phyloP scores from a whole-genome alignment of 2,113 vertebrate genomes.

The Ochotona curzoniae region DNA sequence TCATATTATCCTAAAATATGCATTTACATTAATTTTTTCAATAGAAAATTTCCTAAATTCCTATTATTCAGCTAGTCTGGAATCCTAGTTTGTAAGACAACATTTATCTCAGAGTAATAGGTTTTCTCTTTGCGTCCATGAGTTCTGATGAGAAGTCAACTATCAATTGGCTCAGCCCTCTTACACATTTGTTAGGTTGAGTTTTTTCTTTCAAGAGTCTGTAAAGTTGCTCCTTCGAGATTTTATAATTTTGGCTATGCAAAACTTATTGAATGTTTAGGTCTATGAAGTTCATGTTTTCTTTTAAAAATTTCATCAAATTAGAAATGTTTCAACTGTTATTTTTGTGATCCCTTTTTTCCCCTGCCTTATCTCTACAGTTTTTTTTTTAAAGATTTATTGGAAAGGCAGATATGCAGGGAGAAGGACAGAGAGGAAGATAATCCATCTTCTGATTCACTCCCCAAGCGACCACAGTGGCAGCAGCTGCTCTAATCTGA shows the following conservation, averaged over 20 bases:
- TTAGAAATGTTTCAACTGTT: background rate
- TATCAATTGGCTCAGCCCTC: background rate
- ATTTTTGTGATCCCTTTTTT: slow-evolving; percentile 7
- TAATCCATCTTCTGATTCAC: too few relatives aligned
- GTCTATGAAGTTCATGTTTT: background rate
- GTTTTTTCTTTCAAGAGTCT: background rate
- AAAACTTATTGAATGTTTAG: background rate
- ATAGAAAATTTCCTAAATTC: background rate
- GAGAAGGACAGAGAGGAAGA: too few relatives aligned
- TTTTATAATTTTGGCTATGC: background rate
- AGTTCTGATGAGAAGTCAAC: slow-evolving; percentile 5
- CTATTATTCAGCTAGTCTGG: background rate
- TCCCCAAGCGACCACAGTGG: too few relatives aligned
- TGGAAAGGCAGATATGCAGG: too few relatives aligned
- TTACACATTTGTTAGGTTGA: background rate
- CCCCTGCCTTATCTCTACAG: background rate
- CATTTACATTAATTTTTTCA: background rate
- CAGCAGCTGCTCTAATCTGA: too few relatives aligned
- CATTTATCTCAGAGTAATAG: background rate
- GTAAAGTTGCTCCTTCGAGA: background rate
- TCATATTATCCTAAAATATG: background rate
- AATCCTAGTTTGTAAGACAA: background rate
- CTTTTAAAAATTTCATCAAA: slow-evolving; percentile 10
- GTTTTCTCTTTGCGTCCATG: background rate
- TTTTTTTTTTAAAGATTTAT: too few relatives aligned